Base-by-base conservation (phyloP, 2,797 vertebrate species). In the Vireo griseus region DNA sequence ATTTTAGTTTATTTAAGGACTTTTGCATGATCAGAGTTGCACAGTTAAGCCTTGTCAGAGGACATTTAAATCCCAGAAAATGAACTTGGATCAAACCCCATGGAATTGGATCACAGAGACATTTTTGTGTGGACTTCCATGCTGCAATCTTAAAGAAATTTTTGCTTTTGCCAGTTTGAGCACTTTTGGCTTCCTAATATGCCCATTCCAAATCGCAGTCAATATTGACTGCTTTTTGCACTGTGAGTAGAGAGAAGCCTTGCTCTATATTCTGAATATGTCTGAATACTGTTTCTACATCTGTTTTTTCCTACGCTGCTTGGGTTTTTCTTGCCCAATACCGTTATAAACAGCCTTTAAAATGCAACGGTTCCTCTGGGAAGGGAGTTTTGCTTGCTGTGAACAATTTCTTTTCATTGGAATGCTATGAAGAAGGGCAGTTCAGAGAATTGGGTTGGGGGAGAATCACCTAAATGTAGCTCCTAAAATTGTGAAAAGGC, bases 21-120 rank as follows among this genome's bases (percentile, higher is more conserved):
- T 80, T 61, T 5, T 68, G 18, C 21, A 26, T 9, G 4, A 11
- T 62, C 26, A 15, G 52, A 67, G 15, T 52, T 86, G 22, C 25
- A 6, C 1, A 1, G 19, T 39, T 83, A 78, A 54, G 19, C 50
- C 22, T 68, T 57, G 20, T 61, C 16, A 54, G 69, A 75, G 76
- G 71, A 65, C 10, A 10, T 50, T 55, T 86, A 68, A 63, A 50
- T 77, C 26, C 65, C 6, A 2, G 42, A 68, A 74, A 50, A 28
- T 0, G 0, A 65, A 35, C 11, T 45, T 74, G 50, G 7, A 28
- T 63, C 42, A 71, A 80, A 68, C 40, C 6, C 5, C 3, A 3
- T 16, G 69, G 40, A 68, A 42, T 0, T 62, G 31, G 13, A 37
- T 72, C n/a, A 66, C 0, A 4, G 26, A 68, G n/a, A 19, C 3